Evolutionary conservation across 2,113 vertebrate genomes (phyloP), one percentile per base, ranked within the genome.

Genomic region (Tricholaema leucomelas): DNA sequence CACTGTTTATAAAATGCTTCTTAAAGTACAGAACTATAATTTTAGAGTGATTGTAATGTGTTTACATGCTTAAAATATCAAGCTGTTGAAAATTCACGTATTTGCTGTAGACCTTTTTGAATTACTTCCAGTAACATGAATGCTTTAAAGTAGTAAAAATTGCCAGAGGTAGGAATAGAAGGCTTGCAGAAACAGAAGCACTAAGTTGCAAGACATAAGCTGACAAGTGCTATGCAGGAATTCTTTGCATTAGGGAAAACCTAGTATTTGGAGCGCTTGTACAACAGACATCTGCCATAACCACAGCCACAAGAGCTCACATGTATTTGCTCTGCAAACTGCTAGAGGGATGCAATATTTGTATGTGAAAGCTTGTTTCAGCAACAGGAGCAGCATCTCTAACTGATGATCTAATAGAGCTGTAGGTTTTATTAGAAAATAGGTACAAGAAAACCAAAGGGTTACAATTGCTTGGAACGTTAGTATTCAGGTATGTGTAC

Each of bases 231-330:
- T 84, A 13, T 13, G 11, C 35, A 71, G 44, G 42, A 66, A 65
- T 58, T 69, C 23, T 54, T 85, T 35, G 35, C 4, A 50, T 61
- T 5, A 77, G 33, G 18, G 65, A 60, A 70, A 61, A 76, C 24
- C 1, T 3, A 60, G 8, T 33, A 50, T 46, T 40, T 92, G 2
- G 8, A 27, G n/a, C 24, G n/a, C 24, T 72, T 0, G 0, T 17
- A 59, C 27, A 61, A 13, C 23, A 63, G 9, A 14, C 60, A 80
- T 13, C 35, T 89, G 42, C 27, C 72, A 27, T n/a, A 79, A 35
- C 21, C 59, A 28, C 44, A 75, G 42, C 72, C 23, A 36, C 21
- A 52, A 35, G 23, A 15, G 55, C 27, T 63, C 44, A 60, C 28
- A 24, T 4, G 27, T 11, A 61, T 25, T 48, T 16, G 14, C 10